These are phyloP conservation scores for Pristionchus entomophagus DNA, from an alignment of 2,888 invertebrate species.

Conservation along the genomic window DNA sequence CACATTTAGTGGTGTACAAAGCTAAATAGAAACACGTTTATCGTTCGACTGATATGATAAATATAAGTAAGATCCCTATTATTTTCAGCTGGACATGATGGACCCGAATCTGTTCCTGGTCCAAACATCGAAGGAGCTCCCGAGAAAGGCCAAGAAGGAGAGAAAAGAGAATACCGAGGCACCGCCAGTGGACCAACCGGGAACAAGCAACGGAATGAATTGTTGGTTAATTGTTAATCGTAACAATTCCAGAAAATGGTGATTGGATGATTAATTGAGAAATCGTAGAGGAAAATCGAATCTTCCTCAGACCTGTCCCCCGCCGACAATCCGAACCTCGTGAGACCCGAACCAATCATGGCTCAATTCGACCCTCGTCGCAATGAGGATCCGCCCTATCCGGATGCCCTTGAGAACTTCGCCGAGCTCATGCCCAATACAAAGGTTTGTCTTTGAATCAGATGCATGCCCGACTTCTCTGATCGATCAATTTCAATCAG, in stretches of 20 bases:
- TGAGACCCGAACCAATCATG: too few relatives aligned
- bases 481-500: not conserved
- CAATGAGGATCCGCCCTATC: constrained; percentile 21
- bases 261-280: too few relatives aligned
- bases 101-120: not conserved
- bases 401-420: not conserved
- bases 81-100: constrained; percentile 32
- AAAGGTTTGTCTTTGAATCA: constrained; percentile 13
- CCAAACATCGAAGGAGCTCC: constrained; percentile 2
- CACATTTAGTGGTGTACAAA: too few relatives aligned
- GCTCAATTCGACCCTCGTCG: not conserved
- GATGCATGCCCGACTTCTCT: too few relatives aligned
- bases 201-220: not conserved
- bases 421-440: constrained; percentile 18
- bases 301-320: not conserved
- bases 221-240: too few relatives aligned
- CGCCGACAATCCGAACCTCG: too few relatives aligned
- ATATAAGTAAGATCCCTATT: too few relatives aligned
- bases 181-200: not conserved
- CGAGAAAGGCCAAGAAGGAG: not conserved
- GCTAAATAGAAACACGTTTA: too few relatives aligned
- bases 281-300: too few relatives aligned
- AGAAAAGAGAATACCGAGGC: too few relatives aligned
- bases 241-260: too few relatives aligned
- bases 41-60: too few relatives aligned